Base-by-base conservation (phyloP, 2,113 vertebrate species). In the Erythrocebus patas region DNA sequence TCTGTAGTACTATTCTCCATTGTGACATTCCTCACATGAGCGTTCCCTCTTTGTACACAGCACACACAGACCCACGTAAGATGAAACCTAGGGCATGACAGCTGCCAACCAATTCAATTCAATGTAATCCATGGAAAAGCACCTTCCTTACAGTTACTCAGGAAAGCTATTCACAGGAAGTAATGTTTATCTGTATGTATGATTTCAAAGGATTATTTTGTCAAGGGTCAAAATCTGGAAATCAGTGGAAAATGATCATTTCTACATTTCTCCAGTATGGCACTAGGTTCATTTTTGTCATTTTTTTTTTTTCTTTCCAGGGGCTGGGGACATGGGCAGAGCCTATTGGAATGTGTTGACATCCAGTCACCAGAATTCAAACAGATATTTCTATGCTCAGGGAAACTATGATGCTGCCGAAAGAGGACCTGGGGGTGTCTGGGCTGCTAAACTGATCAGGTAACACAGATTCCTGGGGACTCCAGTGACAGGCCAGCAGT, bases 371-470 rank as follows among this genome's bases (percentile, higher is more conserved):
- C 96, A 73, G 81, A 17, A 55, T 22, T 38, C 96, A 14, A 81
- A 95, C 73, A 97, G 97, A 55, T 97, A 97, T 91, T 96, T 97
- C 59, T 93, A 97, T 0, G 82, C 97, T 43, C 75, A 76, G 23
- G 95, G 94, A 32, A 97, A 97, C 50, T 96, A 96, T 50, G 94
- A 97, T 4, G 92, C 94, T 35, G 94, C 94, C 3, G 40, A 8
- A 43, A 89, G 91, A 22, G 91, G 92, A 25, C 38, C 85, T 40
- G 91, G 91, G 1, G 85, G 85, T 0, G 38, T 1, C 5, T 95
- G 88, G 94, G 59, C 48, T 14, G 80, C 94, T 5, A 20, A 91
- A 95, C 70, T 91, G 14, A 50, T 93, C 55, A 93, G 70, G 92
- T 97, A 84, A 78, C 0, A 3, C 12, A 6, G 68, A 7, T 1